phyloP scores from a whole-genome alignment of 2,888 invertebrate species.

The Xestia xanthographa region DNA sequence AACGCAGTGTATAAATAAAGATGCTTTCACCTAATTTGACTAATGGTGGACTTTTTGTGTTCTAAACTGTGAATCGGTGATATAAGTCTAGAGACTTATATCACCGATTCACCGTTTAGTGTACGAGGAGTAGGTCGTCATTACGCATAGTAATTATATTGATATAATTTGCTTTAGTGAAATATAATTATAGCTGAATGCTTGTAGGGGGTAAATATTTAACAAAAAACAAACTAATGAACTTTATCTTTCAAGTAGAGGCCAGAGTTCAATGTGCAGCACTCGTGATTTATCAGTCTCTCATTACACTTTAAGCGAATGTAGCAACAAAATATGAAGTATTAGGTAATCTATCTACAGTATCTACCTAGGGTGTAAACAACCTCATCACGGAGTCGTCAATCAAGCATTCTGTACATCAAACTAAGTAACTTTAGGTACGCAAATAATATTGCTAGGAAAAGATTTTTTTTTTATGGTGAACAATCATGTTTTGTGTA shows the following conservation, averaged over 20 bases:
- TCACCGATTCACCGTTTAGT: neutral
- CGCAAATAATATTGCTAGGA: no score
- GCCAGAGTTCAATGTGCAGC: constrained; percentile 23
- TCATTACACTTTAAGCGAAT: neutral
- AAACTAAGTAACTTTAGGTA: no score
- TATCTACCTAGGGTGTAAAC: no score
- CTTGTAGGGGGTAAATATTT: constrained; percentile 2
- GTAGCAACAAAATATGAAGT: neutral
- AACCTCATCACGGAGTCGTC: no score
- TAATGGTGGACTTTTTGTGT: neutral
- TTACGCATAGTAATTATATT: constrained; percentile 8
- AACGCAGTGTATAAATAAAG: neutral
- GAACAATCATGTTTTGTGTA: no score
- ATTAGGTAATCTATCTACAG: neutral
- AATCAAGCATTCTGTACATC: no score
- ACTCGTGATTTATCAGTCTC: constrained; percentile 36
- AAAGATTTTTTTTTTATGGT: no score
- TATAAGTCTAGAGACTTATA: no score
- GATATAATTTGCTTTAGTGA: neutral
- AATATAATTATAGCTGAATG: constrained; percentile 1
- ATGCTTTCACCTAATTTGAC: neutral
- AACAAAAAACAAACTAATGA: constrained; percentile 12
- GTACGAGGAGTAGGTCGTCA: neutral
- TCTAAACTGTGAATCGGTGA: no score
- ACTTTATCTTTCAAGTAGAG: constrained; percentile 34